A percentile compares a stretch with the other conserved stretches of the same genome.
These are phyloP conservation scores for Microctenopoma stevenorrisi DNA, from an alignment of 2,797 vertebrate species.

Conservation along the genomic window DNA sequence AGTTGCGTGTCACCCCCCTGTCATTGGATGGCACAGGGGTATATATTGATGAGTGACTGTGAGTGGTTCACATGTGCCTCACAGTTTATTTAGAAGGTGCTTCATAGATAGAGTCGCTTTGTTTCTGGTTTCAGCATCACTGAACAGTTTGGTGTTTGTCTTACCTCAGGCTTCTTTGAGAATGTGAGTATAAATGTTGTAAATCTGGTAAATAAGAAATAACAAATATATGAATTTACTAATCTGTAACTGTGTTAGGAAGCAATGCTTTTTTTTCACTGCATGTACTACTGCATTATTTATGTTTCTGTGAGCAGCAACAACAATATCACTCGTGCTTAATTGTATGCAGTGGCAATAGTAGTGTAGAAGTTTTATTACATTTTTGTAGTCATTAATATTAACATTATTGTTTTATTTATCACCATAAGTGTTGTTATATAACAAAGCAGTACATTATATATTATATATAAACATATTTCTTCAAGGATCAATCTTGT, in stretches of 20 bases:
- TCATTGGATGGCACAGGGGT: constrained; percentile 53
- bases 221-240: background rate
- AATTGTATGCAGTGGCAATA: background rate
- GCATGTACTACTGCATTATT: background rate
- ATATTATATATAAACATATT: constrained; percentile 1
- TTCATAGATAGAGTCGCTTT: constrained; percentile 44
- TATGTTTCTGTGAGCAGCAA: background rate
- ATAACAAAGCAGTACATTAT: background rate
- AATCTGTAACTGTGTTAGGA: background rate
- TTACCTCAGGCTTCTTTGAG: constrained; percentile 32
- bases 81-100: constrained; percentile 41
- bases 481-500: constrained; percentile 25
- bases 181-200: constrained; percentile 54
- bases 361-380: background rate
- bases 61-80: constrained; percentile 33
- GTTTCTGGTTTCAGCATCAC: constrained; percentile 51
- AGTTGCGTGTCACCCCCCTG: constrained; percentile 20
- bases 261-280: background rate
- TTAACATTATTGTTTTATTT: background rate
- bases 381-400: background rate
- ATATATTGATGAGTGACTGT: constrained; percentile 70
- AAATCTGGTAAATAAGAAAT: constrained; percentile 2
- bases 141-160: constrained; percentile 34
- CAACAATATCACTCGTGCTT: background rate
- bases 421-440: background rate